A percentile compares a stretch with the other conserved stretches of the same genome.
These are phyloP conservation scores for Daphoenositta chrysoptera DNA, from an alignment of 2,113 vertebrate genomes.

Conservation along the genomic window DNA sequence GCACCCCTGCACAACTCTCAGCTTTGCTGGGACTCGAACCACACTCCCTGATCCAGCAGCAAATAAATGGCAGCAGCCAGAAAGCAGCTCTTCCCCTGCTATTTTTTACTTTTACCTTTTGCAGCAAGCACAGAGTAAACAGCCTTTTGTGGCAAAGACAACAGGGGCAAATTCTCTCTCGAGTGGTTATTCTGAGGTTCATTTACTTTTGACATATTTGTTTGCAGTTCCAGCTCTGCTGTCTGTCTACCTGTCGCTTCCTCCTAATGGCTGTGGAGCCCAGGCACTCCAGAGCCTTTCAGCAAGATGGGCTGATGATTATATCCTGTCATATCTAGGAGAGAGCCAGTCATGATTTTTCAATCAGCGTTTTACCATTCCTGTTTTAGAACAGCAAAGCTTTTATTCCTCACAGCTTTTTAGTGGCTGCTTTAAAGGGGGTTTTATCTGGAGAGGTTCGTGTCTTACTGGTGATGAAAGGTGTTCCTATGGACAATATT, in stretches of 20 bases:
- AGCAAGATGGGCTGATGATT: conserved; percentile 57
- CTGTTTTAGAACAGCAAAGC: conserved; percentile 14
- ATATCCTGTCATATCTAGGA: conserved; percentile 23
- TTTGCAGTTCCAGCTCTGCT: conserved; percentile 39
- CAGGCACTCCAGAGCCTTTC: conserved; percentile 49
- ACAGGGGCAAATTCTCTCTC: conserved; percentile 53
- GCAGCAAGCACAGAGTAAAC: conserved; percentile 38
- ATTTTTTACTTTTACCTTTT: background rate
- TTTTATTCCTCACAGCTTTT: background rate
- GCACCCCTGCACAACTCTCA: background rate
- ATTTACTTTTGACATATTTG: conserved; percentile 67
- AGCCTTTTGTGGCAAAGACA: conserved; percentile 58
- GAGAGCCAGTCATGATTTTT: conserved; percentile 49
- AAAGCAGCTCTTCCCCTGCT: conserved; percentile 38
- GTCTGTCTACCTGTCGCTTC: conserved; percentile 3
- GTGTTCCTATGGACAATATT: background rate
- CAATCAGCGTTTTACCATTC: conserved; percentile 49
- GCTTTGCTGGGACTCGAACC: background rate
- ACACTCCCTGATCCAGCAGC: background rate
- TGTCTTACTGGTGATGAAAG: background rate
- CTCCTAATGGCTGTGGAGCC: conserved; percentile 32
- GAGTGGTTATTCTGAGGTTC: conserved; percentile 67
- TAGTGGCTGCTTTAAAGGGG: background rate
- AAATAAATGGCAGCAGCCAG: conserved; percentile 11
- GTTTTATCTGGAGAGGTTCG: background rate